Conservation (phyloP, 2,797 vertebrate species). For the Antennarius maculatus region DNA sequence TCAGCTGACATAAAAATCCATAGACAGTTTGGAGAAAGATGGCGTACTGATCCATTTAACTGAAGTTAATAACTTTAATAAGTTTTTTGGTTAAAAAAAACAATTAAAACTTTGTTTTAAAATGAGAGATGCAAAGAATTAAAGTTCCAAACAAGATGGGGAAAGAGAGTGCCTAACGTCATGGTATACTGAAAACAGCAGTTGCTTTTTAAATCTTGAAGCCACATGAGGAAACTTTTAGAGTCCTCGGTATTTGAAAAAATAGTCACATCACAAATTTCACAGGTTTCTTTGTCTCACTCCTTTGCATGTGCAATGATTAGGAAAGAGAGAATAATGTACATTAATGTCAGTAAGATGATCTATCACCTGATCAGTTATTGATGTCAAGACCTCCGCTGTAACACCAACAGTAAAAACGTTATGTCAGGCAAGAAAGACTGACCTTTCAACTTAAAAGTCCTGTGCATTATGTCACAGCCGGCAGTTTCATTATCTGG, state of each 20-base stretch:
- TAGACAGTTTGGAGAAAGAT: slow-evolving; percentile 56
- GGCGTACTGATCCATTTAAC: slow-evolving; percentile 55
- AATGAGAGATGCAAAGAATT: slow-evolving; percentile 36
- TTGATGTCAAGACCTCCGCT: slow-evolving; percentile 44
- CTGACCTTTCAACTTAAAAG: slow-evolving; percentile 30
- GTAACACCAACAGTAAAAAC: slow-evolving; percentile 15
- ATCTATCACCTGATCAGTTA: slow-evolving; percentile 39
- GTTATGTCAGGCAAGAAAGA: slow-evolving; percentile 44
- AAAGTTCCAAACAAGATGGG: slow-evolving; percentile 15
- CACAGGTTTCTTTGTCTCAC: not conserved
- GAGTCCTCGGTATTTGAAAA: slow-evolving; percentile 17
- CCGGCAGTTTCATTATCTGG: slow-evolving; percentile 37
- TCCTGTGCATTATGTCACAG: slow-evolving; percentile 2
- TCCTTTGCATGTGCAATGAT: slow-evolving; percentile 6
- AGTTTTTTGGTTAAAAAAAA: slow-evolving; percentile 61
- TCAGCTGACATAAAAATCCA: slow-evolving; percentile 67
- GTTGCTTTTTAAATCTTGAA: slow-evolving; percentile 7
- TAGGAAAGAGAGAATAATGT: slow-evolving; percentile 11
- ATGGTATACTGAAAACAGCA: slow-evolving; percentile 36
- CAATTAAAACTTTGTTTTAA: slow-evolving; percentile 44
- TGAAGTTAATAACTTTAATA: slow-evolving; percentile 53
- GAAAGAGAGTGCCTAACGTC: slow-evolving; percentile 1
- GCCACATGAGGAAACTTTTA: slow-evolving; percentile 14
- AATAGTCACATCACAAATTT: slow-evolving; percentile 1
- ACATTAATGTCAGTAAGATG: slow-evolving; percentile 5